Evolutionary conservation across 2,113 vertebrate species (phyloP).

Genomic region (Romanogobio albipinnatus): DNA sequence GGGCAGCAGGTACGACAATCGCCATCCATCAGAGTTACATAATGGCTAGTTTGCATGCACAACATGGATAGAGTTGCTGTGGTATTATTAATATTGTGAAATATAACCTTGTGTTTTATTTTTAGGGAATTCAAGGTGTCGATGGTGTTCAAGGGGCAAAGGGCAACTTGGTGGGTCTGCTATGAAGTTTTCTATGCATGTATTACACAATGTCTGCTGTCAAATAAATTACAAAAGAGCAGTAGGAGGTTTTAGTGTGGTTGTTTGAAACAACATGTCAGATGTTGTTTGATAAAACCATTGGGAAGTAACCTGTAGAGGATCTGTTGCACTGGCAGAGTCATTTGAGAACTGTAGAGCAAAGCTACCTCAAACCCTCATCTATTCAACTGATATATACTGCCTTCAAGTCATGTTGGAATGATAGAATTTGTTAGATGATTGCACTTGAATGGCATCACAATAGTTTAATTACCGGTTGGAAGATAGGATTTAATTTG

Average conservation of each 20-base stretch:
- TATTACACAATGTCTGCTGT: not conserved
- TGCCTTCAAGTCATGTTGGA: not conserved
- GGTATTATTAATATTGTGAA: not conserved
- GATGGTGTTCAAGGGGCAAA: slow-evolving; percentile 86
- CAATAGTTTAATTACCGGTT: not conserved
- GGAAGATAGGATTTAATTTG: not conserved
- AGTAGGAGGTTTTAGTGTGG: not conserved
- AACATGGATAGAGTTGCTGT: not conserved
- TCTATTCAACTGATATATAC: slow-evolving; percentile 3
- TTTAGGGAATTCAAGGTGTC: slow-evolving; percentile 80
- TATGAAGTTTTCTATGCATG: not conserved
- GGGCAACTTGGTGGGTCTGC: slow-evolving; percentile 82
- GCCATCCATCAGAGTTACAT: not conserved
- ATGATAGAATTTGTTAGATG: not conserved
- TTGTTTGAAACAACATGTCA: not conserved
- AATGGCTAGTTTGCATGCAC: not conserved
- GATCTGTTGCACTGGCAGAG: not conserved
- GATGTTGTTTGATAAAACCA: not conserved
- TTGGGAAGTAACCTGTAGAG: not conserved
- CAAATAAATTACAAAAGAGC: not conserved
- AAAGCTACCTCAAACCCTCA: not conserved
- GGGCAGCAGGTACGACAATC: slow-evolving; percentile 80
- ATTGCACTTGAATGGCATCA: not conserved
- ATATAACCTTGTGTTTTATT: slow-evolving; percentile 38
- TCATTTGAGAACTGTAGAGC: not conserved